Conservation (phyloP, 2,113 vertebrate genomes). For the Ictidomys tridecemlineatus region DNA sequence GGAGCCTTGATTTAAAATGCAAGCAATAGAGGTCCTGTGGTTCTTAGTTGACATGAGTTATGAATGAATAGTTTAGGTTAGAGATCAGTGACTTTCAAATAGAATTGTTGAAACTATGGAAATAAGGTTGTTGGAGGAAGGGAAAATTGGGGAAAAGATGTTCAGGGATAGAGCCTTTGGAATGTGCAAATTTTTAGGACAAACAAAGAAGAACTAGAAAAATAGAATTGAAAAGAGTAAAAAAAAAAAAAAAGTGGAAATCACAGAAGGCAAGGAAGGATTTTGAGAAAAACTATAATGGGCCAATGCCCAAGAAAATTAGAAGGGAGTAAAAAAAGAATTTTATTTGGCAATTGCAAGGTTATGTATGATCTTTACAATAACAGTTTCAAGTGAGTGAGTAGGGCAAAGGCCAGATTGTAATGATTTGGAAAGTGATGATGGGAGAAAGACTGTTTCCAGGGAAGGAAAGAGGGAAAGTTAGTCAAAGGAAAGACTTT, state of each 20-base stretch:
- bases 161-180: neutral
- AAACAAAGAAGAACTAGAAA: slow-evolving; percentile 30
- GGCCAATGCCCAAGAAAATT: neutral
- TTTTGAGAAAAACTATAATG: neutral
- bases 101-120: neutral
- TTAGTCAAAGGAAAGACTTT: neutral
- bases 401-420: neutral
- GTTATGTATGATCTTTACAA: neutral
- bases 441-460: neutral
- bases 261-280: neutral
- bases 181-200: neutral
- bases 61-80: neutral
- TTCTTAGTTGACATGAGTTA: neutral
- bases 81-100: slow-evolving; percentile 27
- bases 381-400: neutral
- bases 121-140: neutral
- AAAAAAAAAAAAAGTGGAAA: slow-evolving; percentile 27
- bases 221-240: neutral
- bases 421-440: neutral
- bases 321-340: neutral
- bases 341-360: neutral
- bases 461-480: neutral
- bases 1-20: slow-evolving; percentile 19
- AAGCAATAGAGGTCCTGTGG: neutral
- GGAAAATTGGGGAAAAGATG: neutral